Evolutionary conservation across 2,113 vertebrate species (phyloP), one percentile per base, ranked within the genome.

Genomic region (Xiphorhynchus elegans): DNA sequence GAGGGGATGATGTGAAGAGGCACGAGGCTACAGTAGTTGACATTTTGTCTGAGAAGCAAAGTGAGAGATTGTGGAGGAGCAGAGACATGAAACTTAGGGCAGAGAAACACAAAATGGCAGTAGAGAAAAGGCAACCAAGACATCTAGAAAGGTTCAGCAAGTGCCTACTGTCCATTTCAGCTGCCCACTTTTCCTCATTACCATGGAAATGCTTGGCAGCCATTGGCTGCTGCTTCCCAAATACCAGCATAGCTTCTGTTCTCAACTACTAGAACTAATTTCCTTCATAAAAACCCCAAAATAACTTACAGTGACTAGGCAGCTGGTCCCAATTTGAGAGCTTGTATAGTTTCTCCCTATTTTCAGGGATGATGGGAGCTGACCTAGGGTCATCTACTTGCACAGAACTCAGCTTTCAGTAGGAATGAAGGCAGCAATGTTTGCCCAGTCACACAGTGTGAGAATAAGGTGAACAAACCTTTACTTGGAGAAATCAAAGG

Each of bases 401-500:
- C 47, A 84, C 33, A 47, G 44, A 90, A 26, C 47, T 69, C 55
- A 47, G 35, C 31, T 86, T 49, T 88, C 23, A 26, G 29, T 9
- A 60, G 85, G 44, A 78, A 17, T 31, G 26, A 63, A 89, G 63
- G 64, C 35, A 66, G 46, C 40, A 72, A 1, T 3, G 2, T 3
- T 17, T n/a, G 24, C 9, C 46, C 19, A 64, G 29, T 47, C 17
- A 29, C 46, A 8, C 12, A 59, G 56, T 40, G 76, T 74, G 47
- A 90, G 76, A 93, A 82, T 47, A 39, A 90, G 26, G 35, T 73
- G 83, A 77, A 53, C 60, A 58, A 75, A 64, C 63, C 70, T 94
- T 84, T 94, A 50, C 75, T 56, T 46, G 58, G 70, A 89, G 58
- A 95, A 93, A 93, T 75, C 87, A 87, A 92, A 95, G 68, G 70